Percentiles rank a stretch among this genome's conserved stretches.
These are phyloP conservation scores for Chaunax sp. DNA, from an alignment of 2,797 vertebrate species.

Conservation along the genomic window DNA sequence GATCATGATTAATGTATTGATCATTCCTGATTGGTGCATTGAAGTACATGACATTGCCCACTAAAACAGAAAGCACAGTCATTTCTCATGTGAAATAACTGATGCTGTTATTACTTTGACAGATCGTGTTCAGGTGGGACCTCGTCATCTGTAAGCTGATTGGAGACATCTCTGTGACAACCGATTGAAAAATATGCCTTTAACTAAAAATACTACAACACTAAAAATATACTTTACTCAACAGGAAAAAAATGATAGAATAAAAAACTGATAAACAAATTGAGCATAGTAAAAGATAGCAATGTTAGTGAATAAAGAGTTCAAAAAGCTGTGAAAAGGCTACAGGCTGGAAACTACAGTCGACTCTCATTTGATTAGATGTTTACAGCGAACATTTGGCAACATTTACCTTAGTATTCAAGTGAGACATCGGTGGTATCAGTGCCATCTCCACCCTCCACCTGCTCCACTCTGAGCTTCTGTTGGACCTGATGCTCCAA, in stretches of 20 bases:
- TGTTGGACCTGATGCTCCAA: slow-evolving; percentile 48
- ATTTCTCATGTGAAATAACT: not conserved
- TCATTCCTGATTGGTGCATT: not conserved
- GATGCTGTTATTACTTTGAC: not conserved
- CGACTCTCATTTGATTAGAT: slow-evolving; percentile 30
- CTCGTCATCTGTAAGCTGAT: not conserved
- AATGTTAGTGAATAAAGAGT: not conserved
- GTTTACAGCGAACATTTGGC: slow-evolving; percentile 56
- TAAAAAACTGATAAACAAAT: not conserved
- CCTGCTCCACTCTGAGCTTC: slow-evolving; percentile 53
- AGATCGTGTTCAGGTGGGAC: not conserved
- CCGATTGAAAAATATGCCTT: too few species aligned
- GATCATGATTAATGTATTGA: not conserved
- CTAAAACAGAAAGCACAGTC: not conserved
- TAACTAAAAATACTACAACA: slow-evolving; percentile 19
- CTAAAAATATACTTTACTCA: not conserved
- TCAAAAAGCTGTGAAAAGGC: slow-evolving; percentile 37
- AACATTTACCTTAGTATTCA: slow-evolving; percentile 54
- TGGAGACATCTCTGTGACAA: too few species aligned
- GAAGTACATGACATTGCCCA: not conserved
- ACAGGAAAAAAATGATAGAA: not conserved
- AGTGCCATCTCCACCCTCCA: slow-evolving; percentile 45
- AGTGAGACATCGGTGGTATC: slow-evolving; percentile 43
- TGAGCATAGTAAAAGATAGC: not conserved
- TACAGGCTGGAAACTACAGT: slow-evolving; percentile 17